Conservation (phyloP, 2,113 vertebrate species). For the Rallus limicola region DNA sequence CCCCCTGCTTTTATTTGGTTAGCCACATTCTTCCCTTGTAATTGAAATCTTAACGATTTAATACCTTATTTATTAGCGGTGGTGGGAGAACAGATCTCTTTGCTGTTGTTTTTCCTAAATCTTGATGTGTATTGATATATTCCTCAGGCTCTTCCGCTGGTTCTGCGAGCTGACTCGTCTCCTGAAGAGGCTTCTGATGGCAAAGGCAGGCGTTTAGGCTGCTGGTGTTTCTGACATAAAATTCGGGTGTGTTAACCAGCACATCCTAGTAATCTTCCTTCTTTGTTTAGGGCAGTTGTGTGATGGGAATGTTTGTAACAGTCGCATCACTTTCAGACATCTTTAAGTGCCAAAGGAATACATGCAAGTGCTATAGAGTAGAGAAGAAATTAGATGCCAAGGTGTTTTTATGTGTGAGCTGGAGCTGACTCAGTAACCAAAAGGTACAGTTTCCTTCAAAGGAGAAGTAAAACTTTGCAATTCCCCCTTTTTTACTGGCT, state of each 20-base stretch:
- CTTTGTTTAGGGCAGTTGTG: neutral
- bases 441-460: slow-evolving; percentile 1
- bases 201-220: neutral
- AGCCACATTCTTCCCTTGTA: slow-evolving; percentile 66
- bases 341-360: slow-evolving; percentile 13
- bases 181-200: neutral
- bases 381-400: neutral
- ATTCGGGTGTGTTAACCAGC: neutral
- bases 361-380: neutral
- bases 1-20: slow-evolving; percentile 51
- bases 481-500: slow-evolving; percentile 17
- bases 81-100: neutral
- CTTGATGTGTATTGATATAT: slow-evolving; percentile 30
- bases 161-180: neutral
- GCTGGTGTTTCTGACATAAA: neutral
- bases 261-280: neutral
- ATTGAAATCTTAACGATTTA: slow-evolving; percentile 77
- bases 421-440: neutral
- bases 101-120: slow-evolving; percentile 49
- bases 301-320: neutral
- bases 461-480: neutral
- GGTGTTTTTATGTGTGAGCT: slow-evolving; percentile 11
- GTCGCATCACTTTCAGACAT: neutral
- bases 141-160: neutral
- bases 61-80: slow-evolving; percentile 54